A percentile compares a stretch with the other conserved stretches of the same genome.
Evolutionary conservation across 2,113 vertebrate genomes (phyloP).

Genomic region (Pterocles orientalis): DNA sequence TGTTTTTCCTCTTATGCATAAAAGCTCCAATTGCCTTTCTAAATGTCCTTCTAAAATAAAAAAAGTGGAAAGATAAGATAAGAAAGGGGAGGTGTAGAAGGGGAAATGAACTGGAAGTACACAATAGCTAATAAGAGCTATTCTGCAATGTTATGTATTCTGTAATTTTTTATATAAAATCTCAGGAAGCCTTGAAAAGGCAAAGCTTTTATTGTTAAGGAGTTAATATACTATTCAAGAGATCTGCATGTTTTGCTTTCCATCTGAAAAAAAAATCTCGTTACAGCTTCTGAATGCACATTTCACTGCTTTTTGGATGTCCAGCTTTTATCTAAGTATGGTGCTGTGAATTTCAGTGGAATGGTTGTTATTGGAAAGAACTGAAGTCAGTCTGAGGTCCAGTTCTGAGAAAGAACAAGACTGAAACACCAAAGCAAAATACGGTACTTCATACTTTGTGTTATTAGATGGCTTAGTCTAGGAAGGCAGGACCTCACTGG

Average conservation of each 20-base stretch:
- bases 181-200: neutral
- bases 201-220: neutral
- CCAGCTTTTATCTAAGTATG: neutral
- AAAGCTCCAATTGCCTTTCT: neutral
- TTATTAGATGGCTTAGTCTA: neutral
- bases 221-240: neutral
- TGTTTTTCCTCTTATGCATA: neutral
- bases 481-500: neutral
- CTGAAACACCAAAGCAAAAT: neutral
- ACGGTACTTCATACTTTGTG: neutral
- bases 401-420: neutral
- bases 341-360: neutral
- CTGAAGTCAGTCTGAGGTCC: neutral
- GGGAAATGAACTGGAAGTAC: conserved; percentile 3
- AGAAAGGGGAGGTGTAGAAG: neutral
- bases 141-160: neutral
- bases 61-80: neutral
- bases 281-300: neutral
- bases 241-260: neutral
- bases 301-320: neutral
- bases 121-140: neutral
- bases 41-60: neutral
- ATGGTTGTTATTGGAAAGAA: neutral
- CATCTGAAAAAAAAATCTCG: neutral
- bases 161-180: neutral